Base-by-base conservation (phyloP, 2,888 invertebrate species). In the Melanargia galathea region DNA sequence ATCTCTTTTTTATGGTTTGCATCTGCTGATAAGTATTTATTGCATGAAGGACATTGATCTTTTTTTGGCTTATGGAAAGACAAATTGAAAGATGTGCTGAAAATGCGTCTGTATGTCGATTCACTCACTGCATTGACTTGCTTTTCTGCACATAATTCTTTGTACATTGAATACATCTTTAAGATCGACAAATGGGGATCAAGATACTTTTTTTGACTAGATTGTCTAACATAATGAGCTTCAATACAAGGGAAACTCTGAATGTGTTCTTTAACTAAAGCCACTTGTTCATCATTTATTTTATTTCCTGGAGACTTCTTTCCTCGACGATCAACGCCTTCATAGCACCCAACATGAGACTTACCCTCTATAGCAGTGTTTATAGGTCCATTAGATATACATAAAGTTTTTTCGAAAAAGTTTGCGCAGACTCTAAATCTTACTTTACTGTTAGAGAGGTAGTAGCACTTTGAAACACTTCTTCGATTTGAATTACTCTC, bases 91-190 rank as follows among this genome's bases (percentile, higher is more conserved):
- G n/a, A n/a, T n/a, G n/a, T n/a, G n/a, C n/a, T n/a, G n/a, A n/a
- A n/a, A n/a, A n/a, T n/a, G n/a, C n/a, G n/a, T n/a, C n/a, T n/a
- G n/a, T n/a, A n/a, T n/a, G n/a, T n/a, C n/a, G n/a, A n/a, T n/a
- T n/a, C n/a, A n/a, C n/a, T n/a, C n/a, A n/a, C n/a, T n/a, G 40
- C 40, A 40, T 40, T 40, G n/a, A 40, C 40, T 40, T 40, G 40
- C n/a, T 40, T 40, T 40, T 40, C 40, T 40, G 40, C 40, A 40
- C 40, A 40, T 40, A 40, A 40, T n/a, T n/a, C 40, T 40, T 40
- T 40, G 40, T 40, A 40, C 40, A 40, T 40, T 40, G 40, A 40
- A 40, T 40, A 16, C 40, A 40, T 40, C 4, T 40, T 16, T 40
- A 40, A 40, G 40, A 40, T 40, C 5, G 40, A 40, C 40, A 40